A percentile compares a stretch with the other conserved stretches of the same genome.
These are phyloP conservation scores for Carollia perspicillata DNA, from an alignment of 2,113 vertebrate species.

Conservation along the genomic window DNA sequence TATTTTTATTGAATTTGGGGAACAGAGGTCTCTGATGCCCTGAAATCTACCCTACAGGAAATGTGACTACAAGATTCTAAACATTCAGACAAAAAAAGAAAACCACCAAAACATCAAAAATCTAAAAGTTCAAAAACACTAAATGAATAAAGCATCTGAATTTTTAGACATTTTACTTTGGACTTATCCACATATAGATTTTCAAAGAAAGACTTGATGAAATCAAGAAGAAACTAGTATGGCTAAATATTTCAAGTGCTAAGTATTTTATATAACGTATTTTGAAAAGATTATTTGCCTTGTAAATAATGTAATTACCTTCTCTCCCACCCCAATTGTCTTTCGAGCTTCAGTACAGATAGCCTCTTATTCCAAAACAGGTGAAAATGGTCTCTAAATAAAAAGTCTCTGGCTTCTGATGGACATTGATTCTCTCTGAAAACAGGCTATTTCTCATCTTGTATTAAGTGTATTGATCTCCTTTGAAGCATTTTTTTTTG, in stretches of 20 bases:
- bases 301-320: background rate
- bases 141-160: background rate
- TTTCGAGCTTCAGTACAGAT: background rate
- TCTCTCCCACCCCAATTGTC: background rate
- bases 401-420: background rate
- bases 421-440: background rate
- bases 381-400: conserved; percentile 8
- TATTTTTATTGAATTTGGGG: conserved; percentile 54
- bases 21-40: background rate
- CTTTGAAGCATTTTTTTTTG: background rate
- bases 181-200: background rate
- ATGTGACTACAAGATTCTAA: background rate
- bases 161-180: background rate
- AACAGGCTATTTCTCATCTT: background rate
- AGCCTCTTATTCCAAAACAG: background rate
- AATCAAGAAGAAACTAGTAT: background rate
- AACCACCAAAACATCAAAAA: background rate
- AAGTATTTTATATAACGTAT: background rate
- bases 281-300: conserved; percentile 9
- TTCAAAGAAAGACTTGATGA: background rate
- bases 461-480: conserved; percentile 6
- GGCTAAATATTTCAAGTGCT: background rate
- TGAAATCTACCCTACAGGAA: background rate
- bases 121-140: background rate
- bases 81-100: background rate